Percentiles rank a stretch among this genome's conserved stretches.
These are phyloP conservation scores for Rissa tridactyla DNA, from an alignment of 2,113 vertebrate species.

Conservation along the genomic window DNA sequence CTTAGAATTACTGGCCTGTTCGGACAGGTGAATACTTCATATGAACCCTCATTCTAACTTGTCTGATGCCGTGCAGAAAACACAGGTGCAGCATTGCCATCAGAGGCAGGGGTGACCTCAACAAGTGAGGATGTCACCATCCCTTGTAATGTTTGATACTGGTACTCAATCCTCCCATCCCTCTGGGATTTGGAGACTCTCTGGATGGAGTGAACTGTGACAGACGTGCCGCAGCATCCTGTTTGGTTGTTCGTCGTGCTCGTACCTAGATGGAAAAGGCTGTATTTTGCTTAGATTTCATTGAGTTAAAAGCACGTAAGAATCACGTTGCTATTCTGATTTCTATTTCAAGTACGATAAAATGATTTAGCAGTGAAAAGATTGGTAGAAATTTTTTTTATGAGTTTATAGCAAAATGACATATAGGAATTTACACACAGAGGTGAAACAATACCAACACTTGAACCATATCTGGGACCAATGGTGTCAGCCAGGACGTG, in stretches of 20 bases:
- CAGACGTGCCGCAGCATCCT: background rate
- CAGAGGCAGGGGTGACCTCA: background rate
- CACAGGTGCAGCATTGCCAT: background rate
- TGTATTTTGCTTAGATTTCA: background rate
- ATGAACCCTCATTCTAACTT: background rate
- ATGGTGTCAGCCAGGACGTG: background rate
- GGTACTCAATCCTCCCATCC: background rate
- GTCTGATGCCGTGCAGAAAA: background rate
- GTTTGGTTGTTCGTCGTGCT: background rate
- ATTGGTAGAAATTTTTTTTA: background rate
- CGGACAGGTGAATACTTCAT: background rate
- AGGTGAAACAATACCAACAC: background rate
- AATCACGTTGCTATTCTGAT: background rate
- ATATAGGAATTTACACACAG: background rate
- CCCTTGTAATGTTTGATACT: background rate
- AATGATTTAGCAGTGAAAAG: background rate
- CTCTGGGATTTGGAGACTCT: background rate
- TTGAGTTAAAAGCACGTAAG: background rate
- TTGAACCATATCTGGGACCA: background rate
- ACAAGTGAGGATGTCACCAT: background rate
- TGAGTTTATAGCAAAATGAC: background rate
- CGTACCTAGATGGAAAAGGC: background rate
- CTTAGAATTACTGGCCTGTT: background rate
- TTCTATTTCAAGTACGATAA: constrained; percentile 17
- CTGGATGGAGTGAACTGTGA: background rate